These are phyloP conservation scores for Delia radicum DNA, from an alignment of 1,140 invertebrate genomes.

Conservation along the genomic window DNA sequence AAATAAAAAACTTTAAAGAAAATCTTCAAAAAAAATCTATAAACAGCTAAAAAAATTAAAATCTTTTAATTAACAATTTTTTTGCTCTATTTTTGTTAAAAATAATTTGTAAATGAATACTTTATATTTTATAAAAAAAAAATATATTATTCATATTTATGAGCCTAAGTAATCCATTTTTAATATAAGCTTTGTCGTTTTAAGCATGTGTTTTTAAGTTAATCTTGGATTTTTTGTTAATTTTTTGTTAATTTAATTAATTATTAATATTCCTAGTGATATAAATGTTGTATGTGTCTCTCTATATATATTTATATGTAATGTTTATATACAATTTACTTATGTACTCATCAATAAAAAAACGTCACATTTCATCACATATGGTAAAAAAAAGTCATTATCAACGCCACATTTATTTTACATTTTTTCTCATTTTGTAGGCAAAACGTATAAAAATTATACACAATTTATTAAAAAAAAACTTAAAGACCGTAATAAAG, in stretches of 20 bases:
- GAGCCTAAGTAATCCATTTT: not conserved
- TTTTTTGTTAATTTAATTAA: not conserved
- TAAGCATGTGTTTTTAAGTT: not conserved
- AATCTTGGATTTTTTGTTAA: not conserved
- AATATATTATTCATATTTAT: not conserved
- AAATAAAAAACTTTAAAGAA: not conserved
- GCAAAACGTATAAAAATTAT: conserved; percentile 4
- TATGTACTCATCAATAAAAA: conserved; percentile 9
- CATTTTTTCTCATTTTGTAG: conserved; percentile 19
- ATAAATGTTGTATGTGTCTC: conserved; percentile 21
- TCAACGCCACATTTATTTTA: conserved; percentile 1
- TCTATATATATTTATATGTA: conserved; percentile 4
- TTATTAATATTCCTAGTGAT: conserved; percentile 5
- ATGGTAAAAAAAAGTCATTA: not conserved
- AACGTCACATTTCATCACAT: conserved; percentile 1
- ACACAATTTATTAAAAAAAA: conserved; percentile 1
- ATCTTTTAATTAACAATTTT: not conserved
- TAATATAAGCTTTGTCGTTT: not conserved
- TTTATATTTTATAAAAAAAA: not conserved
- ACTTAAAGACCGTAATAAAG: conserved; percentile 20
- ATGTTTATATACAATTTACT: conserved; percentile 24
- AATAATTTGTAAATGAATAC: not conserved
- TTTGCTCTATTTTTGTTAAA: not conserved
- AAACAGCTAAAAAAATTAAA: not conserved
- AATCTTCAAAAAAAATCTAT: not conserved